Conservation (phyloP, 2,113 vertebrate species). For the Nothobranchius furzeri region DNA sequence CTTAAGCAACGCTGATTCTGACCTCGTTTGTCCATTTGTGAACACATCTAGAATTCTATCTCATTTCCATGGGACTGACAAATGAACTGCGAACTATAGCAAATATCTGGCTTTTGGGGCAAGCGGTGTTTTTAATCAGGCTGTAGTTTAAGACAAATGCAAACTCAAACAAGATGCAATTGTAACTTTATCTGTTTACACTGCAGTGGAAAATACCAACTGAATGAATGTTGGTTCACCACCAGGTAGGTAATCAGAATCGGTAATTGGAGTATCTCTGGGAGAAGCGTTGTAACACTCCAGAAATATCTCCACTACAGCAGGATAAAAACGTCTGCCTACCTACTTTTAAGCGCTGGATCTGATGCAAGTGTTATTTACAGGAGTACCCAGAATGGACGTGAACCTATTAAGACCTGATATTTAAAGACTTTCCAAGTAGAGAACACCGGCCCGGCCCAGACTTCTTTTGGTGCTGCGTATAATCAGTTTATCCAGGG, state of each 20-base stretch:
- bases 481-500: constrained; percentile 68
- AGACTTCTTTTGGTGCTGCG: constrained; percentile 42
- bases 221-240: constrained; percentile 5
- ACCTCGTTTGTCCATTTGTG: not conserved
- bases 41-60: not conserved
- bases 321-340: constrained; percentile 46
- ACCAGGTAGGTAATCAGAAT: constrained; percentile 43
- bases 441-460: constrained; percentile 45
- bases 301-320: constrained; percentile 37
- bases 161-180: not conserved
- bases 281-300: constrained; percentile 43
- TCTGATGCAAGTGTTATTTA: constrained; percentile 49
- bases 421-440: constrained; percentile 63
- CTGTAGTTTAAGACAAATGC: too few relatives aligned
- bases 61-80: too few relatives aligned
- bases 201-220: not conserved
- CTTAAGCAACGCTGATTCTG: not conserved
- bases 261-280: constrained; percentile 40
- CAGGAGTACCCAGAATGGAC: constrained; percentile 52
- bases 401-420: constrained; percentile 41
- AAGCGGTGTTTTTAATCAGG: too few relatives aligned
- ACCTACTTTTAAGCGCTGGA: constrained; percentile 54
- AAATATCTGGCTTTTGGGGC: too few relatives aligned
- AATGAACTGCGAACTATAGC: too few relatives aligned
- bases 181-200: not conserved